Base-by-base conservation (phyloP, 2,888 invertebrate genomes). In the Diploptera punctata region DNA sequence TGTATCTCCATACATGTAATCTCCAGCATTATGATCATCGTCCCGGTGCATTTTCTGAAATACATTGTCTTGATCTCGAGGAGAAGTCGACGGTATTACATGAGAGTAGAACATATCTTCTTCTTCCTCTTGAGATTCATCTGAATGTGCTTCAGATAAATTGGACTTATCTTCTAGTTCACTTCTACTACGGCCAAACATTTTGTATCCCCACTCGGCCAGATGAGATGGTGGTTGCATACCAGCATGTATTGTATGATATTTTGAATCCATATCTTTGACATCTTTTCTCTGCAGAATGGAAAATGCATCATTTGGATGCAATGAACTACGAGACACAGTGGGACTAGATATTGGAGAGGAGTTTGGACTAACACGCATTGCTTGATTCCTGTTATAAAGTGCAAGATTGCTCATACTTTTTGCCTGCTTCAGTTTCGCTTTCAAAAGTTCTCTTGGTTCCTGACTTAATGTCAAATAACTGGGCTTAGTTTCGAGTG, bases 221-320 rank as follows among this genome's bases (percentile, higher is more conserved):
- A 62, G 49, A 18, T 38, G 29, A 33, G 60, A 62, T 26, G 68
- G 67, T 10, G 70, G 67, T 21, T 73, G 75, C 76, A 78, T 75
- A 16, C 81, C 81, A 26, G 77, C 79, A 75, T 85, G 85, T 38
- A 84, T 79, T 16, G 84, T 85, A 75, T 84, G 82, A 77, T 84
- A 84, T 49, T 74, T 73, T 9, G 68, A 62, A 18, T 74, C 73
- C 33, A 26, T 18, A 13, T 65, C 65, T n/a, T 47, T 24, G 18
- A 18, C 29, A 65, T 10, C 33, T 67, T 26, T 47, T 5, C 5
- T 49, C 26, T 49, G 44, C 21, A 38, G 18, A 10, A 67, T 49
- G 18, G 19, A 49, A 49, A 47, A 29, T 24, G 31, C 47, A 47
- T 67, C 47, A 29, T 29, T 43, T 19, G 67, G 29, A n/a, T 67